Evolutionary conservation across 2,888 invertebrate species (phyloP), one percentile per base, ranked within the genome.

Genomic region (Troglohyphantes excavatus): DNA sequence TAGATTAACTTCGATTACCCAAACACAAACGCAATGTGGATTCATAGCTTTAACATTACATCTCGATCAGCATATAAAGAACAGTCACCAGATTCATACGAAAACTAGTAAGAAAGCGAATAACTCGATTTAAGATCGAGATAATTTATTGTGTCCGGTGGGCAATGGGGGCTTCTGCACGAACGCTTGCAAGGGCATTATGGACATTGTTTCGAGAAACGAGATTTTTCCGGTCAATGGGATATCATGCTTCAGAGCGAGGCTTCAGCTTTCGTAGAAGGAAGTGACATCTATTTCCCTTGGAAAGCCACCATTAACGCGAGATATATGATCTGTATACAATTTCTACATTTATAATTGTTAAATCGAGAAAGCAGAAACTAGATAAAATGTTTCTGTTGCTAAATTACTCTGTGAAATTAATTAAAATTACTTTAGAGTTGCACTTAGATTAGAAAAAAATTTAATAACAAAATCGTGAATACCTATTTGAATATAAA

Each of bases 171-270:
- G 9, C 11, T 46, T 81, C 68, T 46, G 67, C 79, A 81, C 53
- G 67, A 68, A 53, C 7, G 53, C 68, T 17, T 53, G 21, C 21
- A 21, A 81, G 67, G 33, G 43, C 68, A 68, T 68, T 81, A 73
- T 68, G 68, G 29, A 0, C 53, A 68, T 53, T 68, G 68, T 33
- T 53, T 68, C 68, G 21, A 53, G 79, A 68, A 81, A 81, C 19
- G 68, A 67, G 19, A 81, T 68, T 81, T 78, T 81, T 81, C 46
- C 53, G 79, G 23, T 68, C 79, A 81, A 53, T 81, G 53, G n/a
- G 67, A 79, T 21, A 43, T 13, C 67, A 46, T 67, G 23, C 27
- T 17, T 53, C 43, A 19, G 2, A 21, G 33, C 21, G 1, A 29
- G n/a, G 19, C 27, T n/a, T 17, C n/a, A 17, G 68, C 33, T 33